Conservation (phyloP, 1,140 invertebrate species). For the Metopolophium dirhodum region DNA sequence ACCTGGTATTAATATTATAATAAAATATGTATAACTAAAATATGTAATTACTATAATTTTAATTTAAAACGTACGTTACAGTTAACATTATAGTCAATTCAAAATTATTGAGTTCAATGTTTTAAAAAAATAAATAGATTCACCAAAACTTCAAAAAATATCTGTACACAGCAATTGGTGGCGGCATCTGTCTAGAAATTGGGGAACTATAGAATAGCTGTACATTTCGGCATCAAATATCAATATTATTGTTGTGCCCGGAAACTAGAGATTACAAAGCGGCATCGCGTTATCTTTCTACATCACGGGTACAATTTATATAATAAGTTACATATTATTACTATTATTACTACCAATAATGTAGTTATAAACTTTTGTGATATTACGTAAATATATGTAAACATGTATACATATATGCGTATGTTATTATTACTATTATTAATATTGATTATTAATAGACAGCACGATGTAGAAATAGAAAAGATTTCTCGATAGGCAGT, state of each 20-base stretch:
- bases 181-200: not conserved
- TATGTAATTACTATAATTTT: too few species aligned
- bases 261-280: not conserved
- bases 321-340: not conserved
- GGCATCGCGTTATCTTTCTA: not conserved
- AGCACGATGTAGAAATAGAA: not conserved
- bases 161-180: not conserved
- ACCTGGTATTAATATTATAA: too few species aligned
- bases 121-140: not conserved
- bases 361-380: not conserved
- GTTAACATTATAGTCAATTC: too few species aligned
- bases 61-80: too few species aligned
- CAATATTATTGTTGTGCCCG: not conserved
- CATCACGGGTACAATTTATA: not conserved
- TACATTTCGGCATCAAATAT: not conserved
- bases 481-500: not conserved
- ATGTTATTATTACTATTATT: not conserved
- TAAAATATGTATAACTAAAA: too few species aligned
- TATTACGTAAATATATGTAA: not conserved
- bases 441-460: constrained; percentile 10
- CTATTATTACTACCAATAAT: not conserved
- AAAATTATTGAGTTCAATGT: too few species aligned
- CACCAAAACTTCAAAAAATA: not conserved
- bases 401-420: not conserved
- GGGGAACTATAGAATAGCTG: not conserved